Conservation (phyloP, 2,888 invertebrate species). For the Hydroisotoma schaefferi region DNA sequence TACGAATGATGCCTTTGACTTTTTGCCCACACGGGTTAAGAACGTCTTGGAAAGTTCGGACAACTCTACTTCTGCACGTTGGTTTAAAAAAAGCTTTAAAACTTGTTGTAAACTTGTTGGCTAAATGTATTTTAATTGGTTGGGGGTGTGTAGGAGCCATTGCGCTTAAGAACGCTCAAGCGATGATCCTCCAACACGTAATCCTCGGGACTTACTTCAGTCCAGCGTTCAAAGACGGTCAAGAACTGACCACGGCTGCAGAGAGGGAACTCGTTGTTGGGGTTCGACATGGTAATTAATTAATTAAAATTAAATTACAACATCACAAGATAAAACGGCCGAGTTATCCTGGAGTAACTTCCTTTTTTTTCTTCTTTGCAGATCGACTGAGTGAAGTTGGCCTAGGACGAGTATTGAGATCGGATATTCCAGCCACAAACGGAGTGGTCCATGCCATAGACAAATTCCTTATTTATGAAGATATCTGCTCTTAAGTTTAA, state of each 20-base stretch:
- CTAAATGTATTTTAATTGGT: too few relatives aligned
- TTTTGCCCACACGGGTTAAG: conserved; percentile 41
- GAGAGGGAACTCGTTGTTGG: conserved; percentile 47
- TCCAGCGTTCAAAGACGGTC: conserved; percentile 47
- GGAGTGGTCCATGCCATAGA: conserved; percentile 49
- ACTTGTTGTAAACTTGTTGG: too few relatives aligned
- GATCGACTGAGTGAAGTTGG: conserved; percentile 48
- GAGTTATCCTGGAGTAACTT: background rate
- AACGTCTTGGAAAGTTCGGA: conserved; percentile 40
- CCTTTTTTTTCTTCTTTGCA: conserved; percentile 8
- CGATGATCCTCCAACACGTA: conserved; percentile 47
- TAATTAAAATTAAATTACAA: background rate
- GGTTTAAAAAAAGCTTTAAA: too few relatives aligned
- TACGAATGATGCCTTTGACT: conserved; percentile 48
- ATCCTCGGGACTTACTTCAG: conserved; percentile 48
- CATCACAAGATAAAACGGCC: too few relatives aligned
- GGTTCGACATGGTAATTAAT: conserved; percentile 45
- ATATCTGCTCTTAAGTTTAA: conserved; percentile 39
- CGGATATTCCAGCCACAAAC: conserved; percentile 48
- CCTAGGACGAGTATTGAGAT: conserved; percentile 45
- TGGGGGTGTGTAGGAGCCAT: conserved; percentile 16
- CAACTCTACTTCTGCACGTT: background rate
- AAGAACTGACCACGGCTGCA: conserved; percentile 47
- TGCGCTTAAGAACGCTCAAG: conserved; percentile 41
- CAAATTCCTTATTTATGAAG: conserved; percentile 46